Evolutionary conservation across 37 sponge, comb jelly and placozoan genomes (phyloP).

Genomic region (Theonella swinhoei): DNA sequence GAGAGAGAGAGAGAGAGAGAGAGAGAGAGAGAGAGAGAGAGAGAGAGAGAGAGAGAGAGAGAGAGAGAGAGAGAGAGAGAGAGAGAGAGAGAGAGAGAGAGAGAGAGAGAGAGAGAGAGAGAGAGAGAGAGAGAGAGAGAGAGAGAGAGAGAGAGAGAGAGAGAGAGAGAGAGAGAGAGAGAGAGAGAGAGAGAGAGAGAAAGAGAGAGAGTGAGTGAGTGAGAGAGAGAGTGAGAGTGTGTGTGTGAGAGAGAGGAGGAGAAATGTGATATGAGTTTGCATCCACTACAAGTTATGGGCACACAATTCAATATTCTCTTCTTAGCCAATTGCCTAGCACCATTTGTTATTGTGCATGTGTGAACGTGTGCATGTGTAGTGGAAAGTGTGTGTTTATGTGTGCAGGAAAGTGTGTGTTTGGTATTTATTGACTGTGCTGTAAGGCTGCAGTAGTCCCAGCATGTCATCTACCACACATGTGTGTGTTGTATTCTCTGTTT

Average conservation of each 20-base stretch:
- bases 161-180: slow-evolving; percentile 66
- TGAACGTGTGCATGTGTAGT: not conserved
- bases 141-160: slow-evolving; percentile 58
- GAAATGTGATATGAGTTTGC: not conserved
- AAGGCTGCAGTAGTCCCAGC: not conserved
- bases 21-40: slow-evolving; percentile 58
- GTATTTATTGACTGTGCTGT: no score
- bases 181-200: slow-evolving; percentile 61
- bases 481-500: not conserved
- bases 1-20: slow-evolving; percentile 52
- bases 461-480: not conserved
- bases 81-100: slow-evolving; percentile 63
- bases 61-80: slow-evolving; percentile 63
- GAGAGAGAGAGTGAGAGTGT: not conserved
- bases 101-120: slow-evolving; percentile 46
- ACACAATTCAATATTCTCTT: no score
- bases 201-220: not conserved
- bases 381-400: no score
- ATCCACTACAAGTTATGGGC: no score
- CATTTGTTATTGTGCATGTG: not conserved
- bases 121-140: slow-evolving; percentile 52
- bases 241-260: not conserved
- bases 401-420: no score
- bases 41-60: slow-evolving; percentile 66
- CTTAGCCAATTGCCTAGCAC: no score